Base-by-base conservation (phyloP, 2,888 invertebrate species). In the Rosalia funebris region DNA sequence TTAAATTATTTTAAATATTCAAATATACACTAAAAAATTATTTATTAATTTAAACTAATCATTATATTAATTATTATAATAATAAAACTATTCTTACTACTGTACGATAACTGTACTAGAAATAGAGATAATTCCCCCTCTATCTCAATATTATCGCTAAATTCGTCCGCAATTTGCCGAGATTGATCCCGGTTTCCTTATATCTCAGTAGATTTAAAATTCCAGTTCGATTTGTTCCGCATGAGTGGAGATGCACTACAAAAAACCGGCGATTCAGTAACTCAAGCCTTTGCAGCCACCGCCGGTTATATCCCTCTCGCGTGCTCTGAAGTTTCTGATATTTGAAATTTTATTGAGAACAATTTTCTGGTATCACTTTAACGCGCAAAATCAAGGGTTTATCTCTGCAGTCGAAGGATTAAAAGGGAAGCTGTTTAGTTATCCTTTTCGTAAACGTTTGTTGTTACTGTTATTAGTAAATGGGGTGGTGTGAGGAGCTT, bases 321-420 rank as follows among this genome's bases (percentile, higher is more conserved):
- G 56, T 48, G 39, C 53, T 56, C 50, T 45, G 48, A 50, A 48
- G 36, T 46, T 25, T 46, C 39, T 37, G 36, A 41, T 46, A 50
- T 48, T 55, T 31, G 41, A 56, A 52, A 58, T 59, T 56, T 55
- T 56, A 58, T 55, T 34, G 47, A 34, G 44, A 48, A 57, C 57
- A 61, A 61, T 61, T 62, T 54, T 57, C 41, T 44, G 25, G 39
- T 39, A 39, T 25, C 15, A 25, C 37, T 50, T 39, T 50, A 39
- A 50, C 39, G 39, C 37, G 39, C 25, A 39, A 37, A 50, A 12
- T 36, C 9, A 50, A 39, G 37, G 39, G 39, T 50, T 50, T 50
- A 50, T 50, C 25, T 50, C 25, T 50, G 34, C 7, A 1, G 31
- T 10, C 14, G 7, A 9, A 14, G 16, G 32, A 45, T 45, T 45